Evolutionary conservation across 2,797 vertebrate species (phyloP).

Genomic region (Erpetoichthys calabaricus): DNA sequence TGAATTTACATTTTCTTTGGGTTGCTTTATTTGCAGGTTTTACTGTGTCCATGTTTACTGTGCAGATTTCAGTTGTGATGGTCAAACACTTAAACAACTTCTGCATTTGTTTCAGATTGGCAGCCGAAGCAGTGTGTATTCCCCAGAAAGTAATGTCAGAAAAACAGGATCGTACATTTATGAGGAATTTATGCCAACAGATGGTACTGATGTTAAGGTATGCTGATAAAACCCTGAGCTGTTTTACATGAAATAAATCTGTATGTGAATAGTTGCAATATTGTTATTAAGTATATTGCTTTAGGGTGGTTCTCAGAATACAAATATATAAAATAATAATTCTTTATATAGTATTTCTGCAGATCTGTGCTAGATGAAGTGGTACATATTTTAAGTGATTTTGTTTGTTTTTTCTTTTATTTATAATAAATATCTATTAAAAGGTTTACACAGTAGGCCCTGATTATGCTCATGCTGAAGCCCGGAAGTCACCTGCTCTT

Average conservation of each 20-base stretch:
- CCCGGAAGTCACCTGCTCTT: constrained; percentile 72
- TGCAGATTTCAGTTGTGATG: too few relatives aligned
- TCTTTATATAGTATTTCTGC: background rate
- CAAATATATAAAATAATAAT: background rate
- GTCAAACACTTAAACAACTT: too few relatives aligned
- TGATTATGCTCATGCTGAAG: constrained; percentile 77
- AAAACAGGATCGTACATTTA: constrained; percentile 82
- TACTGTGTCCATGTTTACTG: too few relatives aligned
- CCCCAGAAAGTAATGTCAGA: constrained; percentile 71
- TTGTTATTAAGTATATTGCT: too few relatives aligned
- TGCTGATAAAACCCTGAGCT: constrained; percentile 1
- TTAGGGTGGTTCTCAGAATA: background rate
- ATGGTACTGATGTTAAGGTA: constrained; percentile 83
- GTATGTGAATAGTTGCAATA: constrained; percentile 1
- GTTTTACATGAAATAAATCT: constrained; percentile 14
- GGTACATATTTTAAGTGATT: too few relatives aligned
- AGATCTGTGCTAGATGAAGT: background rate
- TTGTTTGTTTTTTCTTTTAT: constrained; percentile 12
- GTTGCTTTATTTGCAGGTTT: too few relatives aligned
- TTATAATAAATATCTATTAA: constrained; percentile 10
- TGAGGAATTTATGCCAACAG: constrained; percentile 81
- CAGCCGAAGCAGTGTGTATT: constrained; percentile 79
- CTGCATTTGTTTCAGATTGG: constrained; percentile 53
- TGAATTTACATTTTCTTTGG: too few relatives aligned
- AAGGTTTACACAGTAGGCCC: constrained; percentile 80